Base-by-base conservation (phyloP, 1,140 invertebrate genomes). In the Hermetia illucens region DNA sequence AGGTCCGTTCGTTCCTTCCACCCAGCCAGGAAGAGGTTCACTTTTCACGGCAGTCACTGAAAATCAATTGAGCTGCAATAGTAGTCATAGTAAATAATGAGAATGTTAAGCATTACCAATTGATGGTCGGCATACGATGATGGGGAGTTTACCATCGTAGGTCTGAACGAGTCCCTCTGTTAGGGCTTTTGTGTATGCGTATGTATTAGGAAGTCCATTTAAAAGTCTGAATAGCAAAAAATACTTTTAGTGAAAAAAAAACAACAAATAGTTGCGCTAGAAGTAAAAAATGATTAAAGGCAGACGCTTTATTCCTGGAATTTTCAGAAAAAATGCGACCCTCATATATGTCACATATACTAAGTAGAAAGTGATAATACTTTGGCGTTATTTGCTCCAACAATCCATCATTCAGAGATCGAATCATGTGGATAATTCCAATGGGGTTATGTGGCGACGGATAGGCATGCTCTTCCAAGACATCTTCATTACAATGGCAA, bases 1-100 rank as follows among this genome's bases (percentile, higher is more conserved):
- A 1, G 90, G 86, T 21, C 91, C 91, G 58, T 94, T 95, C 34
- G 89, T 68, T 46, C 92, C 95, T 54, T 96, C 91, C 12, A 95
- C 79, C 91, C 91, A 97, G 15, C 91, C 87, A 2, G 72, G 70
- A 17, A 74, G 53, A 1, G 82, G 82, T 48, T 83, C 79, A 45
- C 75, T 75, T 63, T 68, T 73, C 2, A 76, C 66, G 3, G 77
- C 72, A 2, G 67, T 67, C 1, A 86, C 81, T 79, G 47, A 20
- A 65, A 47, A 52, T 19, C 3, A 31, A 45, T 38, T 65, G 45
- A 53, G 68, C 71, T 21, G 74, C 13, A 38, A 18, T 39, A 34
- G 20, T 21, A 12, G 8, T 20, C 21, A 22, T 10, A 36, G 8
- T 36, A 22, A 21, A 22, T 6, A 21, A 18, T 30, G 36, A 36